Evolutionary conservation across 2,113 vertebrate genomes (phyloP), one percentile per base, ranked within the genome.

Genomic region (Pangasianodon hypophthalmus): DNA sequence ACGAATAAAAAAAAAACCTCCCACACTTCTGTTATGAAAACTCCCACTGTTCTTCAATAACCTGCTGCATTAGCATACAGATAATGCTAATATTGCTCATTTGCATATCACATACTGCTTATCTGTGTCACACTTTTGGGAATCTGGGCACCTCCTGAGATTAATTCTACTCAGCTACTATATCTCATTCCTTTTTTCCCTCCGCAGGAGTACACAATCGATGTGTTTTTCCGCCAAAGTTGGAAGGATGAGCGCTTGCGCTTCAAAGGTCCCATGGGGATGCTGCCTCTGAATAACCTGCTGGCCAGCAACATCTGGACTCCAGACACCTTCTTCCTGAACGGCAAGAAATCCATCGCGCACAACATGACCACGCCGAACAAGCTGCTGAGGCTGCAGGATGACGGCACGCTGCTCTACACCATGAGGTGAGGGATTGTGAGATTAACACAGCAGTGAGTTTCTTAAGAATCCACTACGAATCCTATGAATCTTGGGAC

Each of bases 311-410:
- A 99, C 93, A 99, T 99, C 94, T 99, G 98, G 98, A 99, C 98
- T 0, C 98, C 98, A 0, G 98, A 99, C 93, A 99, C 98, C 0
- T 99, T 99, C 92, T 99, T 99, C 92, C 97, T 99, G 90, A 99
- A 99, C 0, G 98, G 98, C 85, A 99, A 99, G 93, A 99, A 99
- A 91, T 99, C 98, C 92, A 98, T 99, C 1, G 98, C 98, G 0
- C 98, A 99, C 92, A 99, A 99, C 91, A 99, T 99, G 98, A 99
- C 98, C 1, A 99, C 98, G 0, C 98, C 98, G 7, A 99, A 99
- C 96, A 99, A 99, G 93, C 97, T 99, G 13, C 96, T 99, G 92
- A 95, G 98, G 48, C 95, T 99, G 83, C 96, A 98, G 73, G 98
- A 99, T 10, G 98, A 99, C 0, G 98, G 98, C 48, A 99, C 97